Evolutionary conservation across 2,113 vertebrate genomes (phyloP).

Genomic region (Lampris incognitus): DNA sequence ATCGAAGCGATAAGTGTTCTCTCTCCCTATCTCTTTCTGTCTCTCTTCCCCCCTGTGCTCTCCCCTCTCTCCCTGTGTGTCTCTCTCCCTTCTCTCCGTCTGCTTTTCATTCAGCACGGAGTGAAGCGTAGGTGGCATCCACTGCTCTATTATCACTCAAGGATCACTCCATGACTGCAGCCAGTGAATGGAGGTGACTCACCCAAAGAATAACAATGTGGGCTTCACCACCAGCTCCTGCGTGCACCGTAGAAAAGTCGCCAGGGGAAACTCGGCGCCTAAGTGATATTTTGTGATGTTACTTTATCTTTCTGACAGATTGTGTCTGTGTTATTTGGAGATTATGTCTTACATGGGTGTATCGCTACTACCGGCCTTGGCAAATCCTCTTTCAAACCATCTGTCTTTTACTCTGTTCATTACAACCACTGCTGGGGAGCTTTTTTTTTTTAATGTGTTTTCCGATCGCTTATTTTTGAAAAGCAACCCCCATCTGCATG

Average conservation of each 20-base stretch:
- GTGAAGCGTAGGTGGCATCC: conserved; percentile 60
- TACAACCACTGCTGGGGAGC: conserved; percentile 35
- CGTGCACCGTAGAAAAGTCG: conserved; percentile 12
- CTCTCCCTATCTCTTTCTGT: neutral
- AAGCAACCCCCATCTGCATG: neutral
- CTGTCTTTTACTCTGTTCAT: conserved; percentile 58
- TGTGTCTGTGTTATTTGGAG: conserved; percentile 29
- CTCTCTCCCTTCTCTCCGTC: conserved; percentile 7
- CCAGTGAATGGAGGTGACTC: conserved; percentile 75
- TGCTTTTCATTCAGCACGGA: conserved; percentile 57
- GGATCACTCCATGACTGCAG: conserved; percentile 58
- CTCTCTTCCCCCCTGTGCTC: neutral
- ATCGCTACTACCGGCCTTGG: conserved; percentile 39
- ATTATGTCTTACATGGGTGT: conserved; percentile 40
- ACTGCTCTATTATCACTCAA: conserved; percentile 71
- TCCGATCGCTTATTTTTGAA: conserved; percentile 10
- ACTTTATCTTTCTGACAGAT: conserved; percentile 37
- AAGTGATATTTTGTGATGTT: conserved; percentile 15
- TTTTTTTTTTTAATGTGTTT: conserved; percentile 14
- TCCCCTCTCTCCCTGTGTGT: neutral
- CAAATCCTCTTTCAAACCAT: conserved; percentile 64
- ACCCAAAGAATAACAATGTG: conserved; percentile 52
- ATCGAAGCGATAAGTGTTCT: conserved; percentile 47
- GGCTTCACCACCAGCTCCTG: conserved; percentile 42
- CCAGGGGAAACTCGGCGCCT: conserved; percentile 1